Percentiles rank a stretch among this genome's conserved stretches.
phyloP scores from a whole-genome alignment of 2,797 vertebrate genomes.

The Oreochromis grahami region DNA sequence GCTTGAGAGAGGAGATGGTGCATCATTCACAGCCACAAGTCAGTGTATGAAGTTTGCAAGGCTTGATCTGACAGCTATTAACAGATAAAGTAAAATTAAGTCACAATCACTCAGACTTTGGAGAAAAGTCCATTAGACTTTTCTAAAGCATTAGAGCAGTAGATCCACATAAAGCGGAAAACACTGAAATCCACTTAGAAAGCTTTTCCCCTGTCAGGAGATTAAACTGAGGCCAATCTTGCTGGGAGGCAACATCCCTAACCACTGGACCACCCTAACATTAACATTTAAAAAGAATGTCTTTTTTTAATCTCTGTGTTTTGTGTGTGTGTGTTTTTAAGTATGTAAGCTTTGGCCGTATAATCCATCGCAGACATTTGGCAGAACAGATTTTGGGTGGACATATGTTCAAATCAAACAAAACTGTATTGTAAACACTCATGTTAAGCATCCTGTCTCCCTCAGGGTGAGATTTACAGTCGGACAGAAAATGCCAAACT shows the following conservation, averaged over 20 bases:
- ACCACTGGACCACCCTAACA: not conserved
- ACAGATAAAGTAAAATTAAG: not conserved
- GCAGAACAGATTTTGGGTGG: not conserved
- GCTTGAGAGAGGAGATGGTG: not conserved
- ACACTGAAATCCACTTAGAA: not conserved
- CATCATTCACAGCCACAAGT: not conserved
- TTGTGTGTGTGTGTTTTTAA: not conserved
- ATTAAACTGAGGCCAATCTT: not conserved
- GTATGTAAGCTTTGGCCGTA: not conserved
- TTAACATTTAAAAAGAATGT: not conserved
- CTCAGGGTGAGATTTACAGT: conserved; percentile 9
- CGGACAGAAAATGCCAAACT: not conserved
- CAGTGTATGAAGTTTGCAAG: not conserved
- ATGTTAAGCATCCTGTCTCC: not conserved
- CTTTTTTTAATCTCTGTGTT: not conserved
- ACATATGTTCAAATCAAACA: not conserved
- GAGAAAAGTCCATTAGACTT: not conserved
- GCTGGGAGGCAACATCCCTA: not conserved
- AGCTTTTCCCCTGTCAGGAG: not conserved
- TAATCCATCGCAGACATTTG: not conserved
- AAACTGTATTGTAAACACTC: not conserved
- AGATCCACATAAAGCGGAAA: not conserved
- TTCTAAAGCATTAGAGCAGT: not conserved
- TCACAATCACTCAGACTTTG: not conserved
- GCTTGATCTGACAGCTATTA: not conserved